These are phyloP conservation scores for Dinothrombium tinctorium DNA, from an alignment of 1,140 invertebrate genomes.

Conservation along the genomic window DNA sequence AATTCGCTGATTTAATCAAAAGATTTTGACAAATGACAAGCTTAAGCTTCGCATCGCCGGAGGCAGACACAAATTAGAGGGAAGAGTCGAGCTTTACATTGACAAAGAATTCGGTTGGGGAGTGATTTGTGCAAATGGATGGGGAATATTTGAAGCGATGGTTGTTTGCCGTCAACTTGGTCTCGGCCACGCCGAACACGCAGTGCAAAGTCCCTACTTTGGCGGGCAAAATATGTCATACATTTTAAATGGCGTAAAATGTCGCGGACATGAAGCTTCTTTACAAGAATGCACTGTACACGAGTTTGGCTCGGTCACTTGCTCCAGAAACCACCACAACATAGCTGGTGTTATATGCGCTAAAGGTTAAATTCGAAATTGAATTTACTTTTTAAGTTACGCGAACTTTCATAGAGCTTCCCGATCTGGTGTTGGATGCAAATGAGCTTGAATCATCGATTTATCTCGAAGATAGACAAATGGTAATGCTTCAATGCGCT, in stretches of 20 bases:
- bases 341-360: constrained; percentile 50
- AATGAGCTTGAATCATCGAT: constrained; percentile 48
- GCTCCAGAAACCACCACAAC: constrained; percentile 23
- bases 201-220: constrained; percentile 23
- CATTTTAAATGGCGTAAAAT: constrained; percentile 40
- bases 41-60: constrained; percentile 31
- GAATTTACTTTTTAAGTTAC: background rate
- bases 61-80: constrained; percentile 36
- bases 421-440: constrained; percentile 63
- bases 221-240: constrained; percentile 8
- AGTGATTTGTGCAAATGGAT: constrained; percentile 64
- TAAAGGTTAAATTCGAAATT: constrained; percentile 17
- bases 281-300: constrained; percentile 44
- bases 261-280: constrained; percentile 43
- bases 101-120: constrained; percentile 36
- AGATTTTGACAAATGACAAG: no score
- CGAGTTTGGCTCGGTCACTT: background rate
- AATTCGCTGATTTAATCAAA: no score
- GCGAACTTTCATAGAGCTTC: constrained; percentile 28
- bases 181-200: constrained; percentile 46
- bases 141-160: constrained; percentile 55
- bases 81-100: constrained; percentile 46
- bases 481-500: constrained; percentile 67
- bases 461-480: constrained; percentile 61
- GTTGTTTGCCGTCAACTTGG: constrained; percentile 52